phyloP scores from a whole-genome alignment of 2,113 vertebrate genomes.

The Corythornis madagascariensis region DNA sequence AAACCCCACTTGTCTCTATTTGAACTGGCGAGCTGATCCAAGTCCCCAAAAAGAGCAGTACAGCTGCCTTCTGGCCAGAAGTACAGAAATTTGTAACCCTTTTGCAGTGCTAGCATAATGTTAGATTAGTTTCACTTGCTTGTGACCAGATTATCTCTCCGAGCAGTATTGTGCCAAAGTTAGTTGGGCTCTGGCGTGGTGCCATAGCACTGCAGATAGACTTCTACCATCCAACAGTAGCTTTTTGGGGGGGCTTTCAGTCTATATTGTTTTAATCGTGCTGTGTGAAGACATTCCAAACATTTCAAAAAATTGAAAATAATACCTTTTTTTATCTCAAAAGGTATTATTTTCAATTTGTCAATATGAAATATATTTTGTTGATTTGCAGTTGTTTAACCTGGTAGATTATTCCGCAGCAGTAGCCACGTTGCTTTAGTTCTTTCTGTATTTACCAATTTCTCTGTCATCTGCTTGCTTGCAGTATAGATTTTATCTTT shows the following conservation, averaged over 20 bases:
- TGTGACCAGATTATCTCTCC: neutral
- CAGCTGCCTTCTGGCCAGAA: neutral
- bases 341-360: neutral
- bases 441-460: neutral
- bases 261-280: neutral
- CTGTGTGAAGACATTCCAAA: neutral
- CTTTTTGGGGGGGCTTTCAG: neutral
- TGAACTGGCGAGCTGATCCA: accelerated
- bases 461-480: neutral
- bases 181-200: neutral
- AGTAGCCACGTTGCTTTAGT: neutral
- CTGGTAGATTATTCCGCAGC: neutral
- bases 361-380: neutral
- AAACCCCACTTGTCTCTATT: accelerated
- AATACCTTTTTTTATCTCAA: neutral
- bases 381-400: neutral
- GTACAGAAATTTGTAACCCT: neutral
- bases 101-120: neutral
- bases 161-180: neutral
- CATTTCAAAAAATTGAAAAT: too few relatives aligned
- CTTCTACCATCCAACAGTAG: neutral
- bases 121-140: neutral
- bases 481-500: neutral
- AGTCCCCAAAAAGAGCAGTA: neutral
- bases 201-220: neutral